Evolutionary conservation across 2,888 invertebrate species (phyloP).

Genomic region (Entomobrya proxima): DNA sequence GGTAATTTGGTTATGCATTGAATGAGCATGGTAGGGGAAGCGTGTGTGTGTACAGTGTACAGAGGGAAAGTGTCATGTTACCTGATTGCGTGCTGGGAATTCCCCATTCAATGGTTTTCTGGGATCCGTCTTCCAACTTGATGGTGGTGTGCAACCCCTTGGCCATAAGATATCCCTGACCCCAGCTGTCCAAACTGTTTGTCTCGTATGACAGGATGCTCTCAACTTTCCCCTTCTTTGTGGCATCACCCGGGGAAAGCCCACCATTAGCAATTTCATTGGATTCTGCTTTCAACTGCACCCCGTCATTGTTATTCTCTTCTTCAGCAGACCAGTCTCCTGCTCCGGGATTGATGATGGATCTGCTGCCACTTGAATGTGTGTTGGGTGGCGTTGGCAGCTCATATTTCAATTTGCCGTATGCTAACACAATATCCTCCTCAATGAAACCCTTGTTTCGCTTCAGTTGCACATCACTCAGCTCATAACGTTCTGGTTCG

Average conservation of each 20-base stretch:
- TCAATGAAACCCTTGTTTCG: conserved; percentile 73
- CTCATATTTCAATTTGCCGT: conserved; percentile 68
- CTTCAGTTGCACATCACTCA: conserved; percentile 81
- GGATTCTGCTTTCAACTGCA: conserved; percentile 75
- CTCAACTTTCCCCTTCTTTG: conserved; percentile 81
- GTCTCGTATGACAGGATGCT: conserved; percentile 86
- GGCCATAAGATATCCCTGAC: conserved; percentile 85
- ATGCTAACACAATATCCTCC: conserved; percentile 71
- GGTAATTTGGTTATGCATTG: no score
- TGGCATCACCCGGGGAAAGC: neutral
- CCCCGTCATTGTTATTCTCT: neutral
- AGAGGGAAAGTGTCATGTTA: conserved; percentile 76
- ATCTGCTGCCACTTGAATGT: neutral
- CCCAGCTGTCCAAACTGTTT: conserved; percentile 86
- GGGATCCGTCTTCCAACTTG: conserved; percentile 81
- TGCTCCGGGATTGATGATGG: neutral
- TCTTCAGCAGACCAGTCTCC: neutral
- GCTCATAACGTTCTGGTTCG: conserved; percentile 85
- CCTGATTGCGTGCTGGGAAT: conserved; percentile 79
- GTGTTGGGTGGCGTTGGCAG: conserved; percentile 36
- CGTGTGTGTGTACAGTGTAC: neutral
- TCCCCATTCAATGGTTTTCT: conserved; percentile 83
- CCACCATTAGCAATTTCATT: conserved; percentile 78
- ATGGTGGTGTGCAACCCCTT: conserved; percentile 84
- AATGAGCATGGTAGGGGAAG: neutral